Evolutionary conservation across 2,113 vertebrate genomes (phyloP), one percentile per base, ranked within the genome.

Genomic region (Odontophorus gujanensis): DNA sequence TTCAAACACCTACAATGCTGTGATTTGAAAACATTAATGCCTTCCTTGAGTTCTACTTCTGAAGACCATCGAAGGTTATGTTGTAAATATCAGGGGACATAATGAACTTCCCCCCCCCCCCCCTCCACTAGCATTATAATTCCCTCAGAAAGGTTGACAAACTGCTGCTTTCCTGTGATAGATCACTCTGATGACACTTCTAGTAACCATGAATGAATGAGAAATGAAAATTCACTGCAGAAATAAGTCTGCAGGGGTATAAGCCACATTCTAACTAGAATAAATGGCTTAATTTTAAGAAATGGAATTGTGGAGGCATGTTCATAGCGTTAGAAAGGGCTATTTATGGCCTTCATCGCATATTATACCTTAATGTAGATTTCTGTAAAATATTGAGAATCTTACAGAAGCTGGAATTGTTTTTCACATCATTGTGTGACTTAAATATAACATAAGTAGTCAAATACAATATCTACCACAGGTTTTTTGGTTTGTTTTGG

Each of bases 201-300:
- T 63, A 77, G 80, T 50, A 93, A 57, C 40, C 73, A 75, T 30
- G 59, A 48, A 76, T 76, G 78, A 38, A 38, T 38, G 38, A 38
- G 38, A 90, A 90, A 92, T 18, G 26, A 88, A 84, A 95, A 67
- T 17, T 67, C 69, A 47, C 11, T 63, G 21, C 22, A 51, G 22
- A 77, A 90, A 75, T 9, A 85, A 38, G 80, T 50, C n/a, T 68
- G 22, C 19, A 1, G 0, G 28, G 2, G 6, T 57, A 40, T 40
- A 38, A 89, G 47, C 62, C 40, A 90, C 26, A 51, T 87, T 92
- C 59, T 71, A 87, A 89, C 48, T 82, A 65, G 95, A 96, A 80
- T 47, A 92, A 90, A 91, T 67, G 57, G 36, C 30, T 92, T 83
- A 68, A 89, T 88, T 92, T 85, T 77, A 90, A 93, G 58, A 14